phyloP scores from a whole-genome alignment of 2,797 vertebrate genomes.

The Borostomias antarcticus region DNA sequence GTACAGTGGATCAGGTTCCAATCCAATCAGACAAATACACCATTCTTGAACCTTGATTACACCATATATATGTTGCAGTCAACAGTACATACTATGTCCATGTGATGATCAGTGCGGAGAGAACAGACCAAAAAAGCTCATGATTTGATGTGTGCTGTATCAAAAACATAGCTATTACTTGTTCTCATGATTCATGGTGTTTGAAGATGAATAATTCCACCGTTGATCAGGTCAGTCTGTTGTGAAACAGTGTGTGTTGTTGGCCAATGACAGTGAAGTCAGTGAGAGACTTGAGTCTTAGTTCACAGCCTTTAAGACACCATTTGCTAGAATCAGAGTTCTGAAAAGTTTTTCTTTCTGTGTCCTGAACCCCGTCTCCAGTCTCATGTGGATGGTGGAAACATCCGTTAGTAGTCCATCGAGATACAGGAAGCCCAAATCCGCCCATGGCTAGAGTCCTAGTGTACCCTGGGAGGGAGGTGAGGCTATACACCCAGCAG shows the following conservation, averaged over 20 bases:
- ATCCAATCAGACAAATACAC: slow-evolving; percentile 42
- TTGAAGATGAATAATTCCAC: slow-evolving; percentile 32
- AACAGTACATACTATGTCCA: slow-evolving; percentile 41
- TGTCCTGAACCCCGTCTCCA: slow-evolving; percentile 27
- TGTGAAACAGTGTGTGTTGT: slow-evolving; percentile 25
- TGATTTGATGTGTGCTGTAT: not conserved
- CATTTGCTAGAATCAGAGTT: slow-evolving; percentile 50
- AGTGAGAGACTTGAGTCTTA: slow-evolving; percentile 44
- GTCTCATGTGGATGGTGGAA: slow-evolving; percentile 44
- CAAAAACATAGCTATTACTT: not conserved
- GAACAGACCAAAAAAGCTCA: slow-evolving; percentile 31
- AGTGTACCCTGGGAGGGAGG: not conserved
- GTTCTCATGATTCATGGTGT: slow-evolving; percentile 4
- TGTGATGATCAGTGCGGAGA: slow-evolving; percentile 11
- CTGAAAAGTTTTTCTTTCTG: slow-evolving; percentile 29
- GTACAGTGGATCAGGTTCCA: slow-evolving; percentile 34
- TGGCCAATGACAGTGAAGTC: slow-evolving; percentile 39
- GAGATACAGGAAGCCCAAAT: slow-evolving; percentile 33
- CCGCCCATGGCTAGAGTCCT: slow-evolving; percentile 16
- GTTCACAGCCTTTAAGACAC: slow-evolving; percentile 49
- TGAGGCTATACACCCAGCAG: slow-evolving; percentile 83
- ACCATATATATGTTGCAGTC: slow-evolving; percentile 33
- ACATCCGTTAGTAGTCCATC: slow-evolving; percentile 54
- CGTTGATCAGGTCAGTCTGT: slow-evolving; percentile 44
- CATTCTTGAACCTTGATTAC: no score